A percentile compares a stretch with the other conserved stretches of the same genome.
These are phyloP conservation scores for Oreotrochilus melanogaster DNA, from an alignment of 2,113 vertebrate species.

Conservation along the genomic window DNA sequence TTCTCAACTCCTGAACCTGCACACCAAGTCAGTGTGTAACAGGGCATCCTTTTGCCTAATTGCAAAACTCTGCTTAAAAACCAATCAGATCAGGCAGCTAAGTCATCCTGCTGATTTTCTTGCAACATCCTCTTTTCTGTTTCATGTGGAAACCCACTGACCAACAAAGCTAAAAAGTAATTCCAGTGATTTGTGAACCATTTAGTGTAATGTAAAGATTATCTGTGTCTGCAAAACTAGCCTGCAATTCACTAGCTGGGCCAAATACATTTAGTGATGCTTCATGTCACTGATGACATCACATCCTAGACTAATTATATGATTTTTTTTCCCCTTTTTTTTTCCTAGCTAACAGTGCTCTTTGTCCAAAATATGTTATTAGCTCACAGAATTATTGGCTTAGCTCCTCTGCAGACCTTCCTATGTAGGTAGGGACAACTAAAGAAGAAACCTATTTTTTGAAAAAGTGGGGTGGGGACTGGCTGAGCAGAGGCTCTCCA, in stretches of 20 bases:
- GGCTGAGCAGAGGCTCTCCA: neutral
- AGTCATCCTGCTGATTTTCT: slow-evolving; percentile 21
- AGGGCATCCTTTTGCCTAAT: slow-evolving; percentile 27
- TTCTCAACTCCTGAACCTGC: neutral
- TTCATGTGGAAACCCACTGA: neutral
- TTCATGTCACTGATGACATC: neutral
- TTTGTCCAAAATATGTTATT: neutral
- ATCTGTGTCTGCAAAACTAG: neutral
- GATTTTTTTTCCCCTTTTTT: neutral
- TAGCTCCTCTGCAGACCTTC: neutral
- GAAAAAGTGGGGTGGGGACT: neutral
- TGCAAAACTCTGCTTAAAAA: slow-evolving; percentile 42
- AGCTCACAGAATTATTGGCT: neutral
- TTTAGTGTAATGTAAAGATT: neutral
- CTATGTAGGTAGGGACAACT: neutral
- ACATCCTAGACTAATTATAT: neutral
- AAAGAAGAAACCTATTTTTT: neutral
- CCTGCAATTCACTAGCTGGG: neutral
- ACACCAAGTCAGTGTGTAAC: neutral
- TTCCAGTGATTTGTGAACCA: neutral
- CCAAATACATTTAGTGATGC: neutral
- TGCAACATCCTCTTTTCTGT: slow-evolving; percentile 12
- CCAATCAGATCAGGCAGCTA: neutral
- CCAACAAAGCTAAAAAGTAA: neutral
- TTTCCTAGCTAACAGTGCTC: neutral